Conservation (phyloP, 2,113 vertebrate species). For the Podarcis muralis region DNA sequence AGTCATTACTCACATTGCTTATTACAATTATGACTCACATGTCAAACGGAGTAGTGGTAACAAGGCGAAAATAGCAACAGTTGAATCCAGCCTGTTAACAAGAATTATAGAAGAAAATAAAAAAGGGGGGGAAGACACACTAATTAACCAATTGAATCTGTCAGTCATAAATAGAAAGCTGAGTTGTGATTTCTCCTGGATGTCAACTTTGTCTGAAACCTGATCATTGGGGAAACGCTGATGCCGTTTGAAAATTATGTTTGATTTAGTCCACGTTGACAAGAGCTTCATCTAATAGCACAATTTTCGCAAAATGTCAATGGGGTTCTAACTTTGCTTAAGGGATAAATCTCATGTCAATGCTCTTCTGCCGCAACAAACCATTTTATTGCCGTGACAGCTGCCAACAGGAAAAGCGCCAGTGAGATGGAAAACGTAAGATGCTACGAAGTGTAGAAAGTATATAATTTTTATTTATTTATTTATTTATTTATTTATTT, state of each 20-base stretch:
- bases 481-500: no score
- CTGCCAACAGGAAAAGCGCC: neutral
- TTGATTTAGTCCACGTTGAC: slow-evolving; percentile 28
- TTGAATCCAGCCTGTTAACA: slow-evolving; percentile 66
- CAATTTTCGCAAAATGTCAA: neutral
- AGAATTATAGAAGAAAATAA: slow-evolving; percentile 30
- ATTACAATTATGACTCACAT: slow-evolving; percentile 52
- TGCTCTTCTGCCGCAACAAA: slow-evolving; percentile 32
- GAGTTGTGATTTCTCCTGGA: slow-evolving; percentile 39
- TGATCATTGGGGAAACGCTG: neutral
- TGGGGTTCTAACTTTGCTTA: slow-evolving; percentile 13
- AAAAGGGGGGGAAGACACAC: slow-evolving; percentile 39
- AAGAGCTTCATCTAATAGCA: slow-evolving; percentile 9
- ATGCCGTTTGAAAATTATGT: slow-evolving; percentile 31
- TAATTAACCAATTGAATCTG: slow-evolving; percentile 58
- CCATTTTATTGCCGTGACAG: neutral
- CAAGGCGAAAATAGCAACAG: slow-evolving; percentile 52
- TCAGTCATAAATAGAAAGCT: slow-evolving; percentile 49
- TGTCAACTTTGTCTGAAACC: slow-evolving; percentile 28
- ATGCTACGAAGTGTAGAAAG: neutral
- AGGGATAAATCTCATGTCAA: slow-evolving; percentile 8
- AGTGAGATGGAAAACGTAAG: neutral
- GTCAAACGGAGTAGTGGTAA: slow-evolving; percentile 47
- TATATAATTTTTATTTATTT: no score
- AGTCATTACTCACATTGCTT: slow-evolving; percentile 56